Conservation (phyloP, 2,797 vertebrate genomes). For the Acipenser ruthenus region DNA sequence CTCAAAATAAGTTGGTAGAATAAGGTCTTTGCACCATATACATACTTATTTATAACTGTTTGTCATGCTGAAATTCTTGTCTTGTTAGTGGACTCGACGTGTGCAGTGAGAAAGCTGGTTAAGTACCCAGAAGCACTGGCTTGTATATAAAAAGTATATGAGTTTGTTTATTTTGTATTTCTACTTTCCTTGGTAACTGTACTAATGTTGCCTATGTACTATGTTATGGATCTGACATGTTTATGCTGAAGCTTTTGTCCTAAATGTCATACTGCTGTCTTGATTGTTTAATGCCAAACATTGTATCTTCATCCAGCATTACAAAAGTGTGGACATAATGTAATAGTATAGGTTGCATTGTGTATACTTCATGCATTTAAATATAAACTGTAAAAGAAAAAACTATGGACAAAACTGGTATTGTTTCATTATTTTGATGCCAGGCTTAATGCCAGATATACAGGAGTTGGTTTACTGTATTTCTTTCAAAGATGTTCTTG, state of each 20-base stretch:
- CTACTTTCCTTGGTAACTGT: slow-evolving; percentile 68
- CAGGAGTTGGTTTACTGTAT: too few species aligned
- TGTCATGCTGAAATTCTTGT: slow-evolving; percentile 59
- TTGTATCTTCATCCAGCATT: slow-evolving; percentile 79
- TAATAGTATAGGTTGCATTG: slow-evolving; percentile 87
- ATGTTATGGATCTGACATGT: slow-evolving; percentile 61
- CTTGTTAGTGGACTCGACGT: slow-evolving; percentile 50
- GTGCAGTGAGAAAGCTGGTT: slow-evolving; percentile 45
- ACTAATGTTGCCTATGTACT: slow-evolving; percentile 79
- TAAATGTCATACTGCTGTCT: slow-evolving; percentile 70
- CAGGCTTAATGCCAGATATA: too few species aligned
- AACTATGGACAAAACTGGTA: slow-evolving; percentile 44
- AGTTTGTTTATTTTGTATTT: slow-evolving; percentile 68
- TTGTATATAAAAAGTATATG: slow-evolving; percentile 78
- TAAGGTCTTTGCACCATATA: slow-evolving; percentile 65
- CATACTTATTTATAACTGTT: slow-evolving; percentile 67
- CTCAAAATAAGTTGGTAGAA: slow-evolving; percentile 49
- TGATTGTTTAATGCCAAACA: slow-evolving; percentile 71
- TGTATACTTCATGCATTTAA: slow-evolving; percentile 87
- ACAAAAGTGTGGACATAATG: slow-evolving; percentile 74
- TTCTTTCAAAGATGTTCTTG: too few species aligned
- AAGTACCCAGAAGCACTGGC: slow-evolving; percentile 70
- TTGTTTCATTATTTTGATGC: neutral
- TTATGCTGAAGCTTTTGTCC: slow-evolving; percentile 55
- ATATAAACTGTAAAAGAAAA: slow-evolving; percentile 71